Evolutionary conservation across 2,888 invertebrate genomes (phyloP).

Genomic region (Drymonia ruficornis): DNA sequence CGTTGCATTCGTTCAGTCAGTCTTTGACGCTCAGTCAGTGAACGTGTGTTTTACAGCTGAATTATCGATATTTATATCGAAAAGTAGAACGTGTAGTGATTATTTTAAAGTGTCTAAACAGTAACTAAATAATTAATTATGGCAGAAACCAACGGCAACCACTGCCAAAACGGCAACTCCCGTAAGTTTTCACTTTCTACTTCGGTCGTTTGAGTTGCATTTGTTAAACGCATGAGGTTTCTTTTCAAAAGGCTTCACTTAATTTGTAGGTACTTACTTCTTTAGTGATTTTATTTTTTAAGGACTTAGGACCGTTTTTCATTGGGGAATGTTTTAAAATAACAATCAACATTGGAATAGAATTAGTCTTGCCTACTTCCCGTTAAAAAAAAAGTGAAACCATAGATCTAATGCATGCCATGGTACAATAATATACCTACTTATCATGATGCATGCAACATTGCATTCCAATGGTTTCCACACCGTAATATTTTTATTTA

Average conservation of each 20-base stretch:
- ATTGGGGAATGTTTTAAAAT: no score
- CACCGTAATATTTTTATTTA: no score
- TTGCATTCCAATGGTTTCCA: no score
- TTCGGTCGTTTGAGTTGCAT: not conserved
- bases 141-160: conserved; percentile 26
- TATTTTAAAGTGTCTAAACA: conserved; percentile 4
- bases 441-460: no score
- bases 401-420: no score
- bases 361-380: no score
- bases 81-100: conserved; percentile 9
- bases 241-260: not conserved
- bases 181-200: conserved; percentile 14
- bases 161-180: conserved; percentile 13
- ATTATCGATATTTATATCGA: conserved; percentile 14
- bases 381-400: no score
- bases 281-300: no score
- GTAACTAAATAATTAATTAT: conserved; percentile 19
- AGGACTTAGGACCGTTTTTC: no score
- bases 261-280: no score
- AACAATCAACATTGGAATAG: no score
- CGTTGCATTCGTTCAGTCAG: conserved; percentile 28
- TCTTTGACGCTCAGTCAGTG: conserved; percentile 10
- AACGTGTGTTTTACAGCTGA: not conserved
- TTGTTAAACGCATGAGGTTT: not conserved
- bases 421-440: no score